Evolutionary conservation across 2,888 invertebrate species (phyloP), one percentile per base, ranked within the genome.

Genomic region (Euplexia lucipara): DNA sequence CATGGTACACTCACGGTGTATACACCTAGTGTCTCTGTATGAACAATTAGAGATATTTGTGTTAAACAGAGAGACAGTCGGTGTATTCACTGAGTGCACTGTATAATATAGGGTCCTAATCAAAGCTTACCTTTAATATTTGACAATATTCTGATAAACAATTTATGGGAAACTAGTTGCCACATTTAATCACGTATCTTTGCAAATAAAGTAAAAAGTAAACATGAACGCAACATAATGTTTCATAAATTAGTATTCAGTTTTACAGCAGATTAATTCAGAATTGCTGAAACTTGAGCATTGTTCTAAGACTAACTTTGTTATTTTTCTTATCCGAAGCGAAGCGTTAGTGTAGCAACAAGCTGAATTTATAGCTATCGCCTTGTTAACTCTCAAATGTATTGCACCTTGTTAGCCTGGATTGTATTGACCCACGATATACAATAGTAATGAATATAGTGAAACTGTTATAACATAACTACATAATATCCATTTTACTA

Each of bases 371-470:
- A 92, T 90, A 78, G 85, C 77, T 68, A 75, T 72, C 65, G 83
- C 83, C 90, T 91, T 91, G 92, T 91, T 91, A 92, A 88, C 88
- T 90, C 87, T 90, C 86, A 88, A 91, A 92, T 88, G 87, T 88
- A 89, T 88, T 83, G 84, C 83, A 81, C 86, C 90, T 92, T 90
- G 90, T 79, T 78, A 79, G 67, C 39, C 44, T 41, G 12, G 37
- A 41, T 20, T 52, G 20, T 63, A 69, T 74, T 61, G 67, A 70
- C 16, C 42, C 9, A 14, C 54, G 45, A 56, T 70, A 47, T 57
- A 65, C 20, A 70, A 65, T 75, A 10, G 26, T 71, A 74, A 65
- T 65, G 56, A 77, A 53, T 16, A 1, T 6, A 56, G 3, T 30
- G 34, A 48, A 26, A 34, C 35, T 30, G n/a, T n/a, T 34, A 22